Evolutionary conservation across 2,797 vertebrate genomes (phyloP).

Genomic region (Delichon dasypus): DNA sequence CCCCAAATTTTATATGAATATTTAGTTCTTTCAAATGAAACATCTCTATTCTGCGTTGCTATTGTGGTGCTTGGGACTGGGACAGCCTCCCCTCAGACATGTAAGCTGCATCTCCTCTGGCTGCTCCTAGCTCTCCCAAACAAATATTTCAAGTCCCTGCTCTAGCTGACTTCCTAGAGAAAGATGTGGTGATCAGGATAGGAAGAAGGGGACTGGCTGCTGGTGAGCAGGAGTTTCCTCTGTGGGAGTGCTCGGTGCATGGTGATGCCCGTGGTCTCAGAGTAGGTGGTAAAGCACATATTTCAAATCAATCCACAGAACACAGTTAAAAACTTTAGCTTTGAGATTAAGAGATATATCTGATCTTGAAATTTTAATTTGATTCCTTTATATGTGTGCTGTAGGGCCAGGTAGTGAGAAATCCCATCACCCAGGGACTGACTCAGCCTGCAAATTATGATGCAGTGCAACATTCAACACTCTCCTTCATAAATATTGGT

Average conservation of each 20-base stretch:
- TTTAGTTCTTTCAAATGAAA: background rate
- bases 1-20: background rate
- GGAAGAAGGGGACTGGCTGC: background rate
- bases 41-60: background rate
- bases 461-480: background rate
- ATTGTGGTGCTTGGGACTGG: fast-evolving
- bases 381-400: background rate
- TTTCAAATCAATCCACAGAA: background rate
- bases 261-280: background rate
- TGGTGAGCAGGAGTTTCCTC: background rate
- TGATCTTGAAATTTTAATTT: background rate
- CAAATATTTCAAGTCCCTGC: background rate
- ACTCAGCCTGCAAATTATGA: background rate
- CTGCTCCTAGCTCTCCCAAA: background rate
- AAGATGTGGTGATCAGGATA: background rate
- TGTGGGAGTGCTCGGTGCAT: fast-evolving
- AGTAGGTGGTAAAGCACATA: background rate
- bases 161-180: background rate
- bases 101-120: background rate
- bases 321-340: background rate
- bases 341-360: background rate
- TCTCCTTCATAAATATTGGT: background rate
- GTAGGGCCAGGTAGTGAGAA: background rate
- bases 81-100: too few species aligned
- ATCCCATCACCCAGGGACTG: background rate